Conservation (phyloP, 2,797 vertebrate genomes). For the Dendrocincla fuliginosa region DNA sequence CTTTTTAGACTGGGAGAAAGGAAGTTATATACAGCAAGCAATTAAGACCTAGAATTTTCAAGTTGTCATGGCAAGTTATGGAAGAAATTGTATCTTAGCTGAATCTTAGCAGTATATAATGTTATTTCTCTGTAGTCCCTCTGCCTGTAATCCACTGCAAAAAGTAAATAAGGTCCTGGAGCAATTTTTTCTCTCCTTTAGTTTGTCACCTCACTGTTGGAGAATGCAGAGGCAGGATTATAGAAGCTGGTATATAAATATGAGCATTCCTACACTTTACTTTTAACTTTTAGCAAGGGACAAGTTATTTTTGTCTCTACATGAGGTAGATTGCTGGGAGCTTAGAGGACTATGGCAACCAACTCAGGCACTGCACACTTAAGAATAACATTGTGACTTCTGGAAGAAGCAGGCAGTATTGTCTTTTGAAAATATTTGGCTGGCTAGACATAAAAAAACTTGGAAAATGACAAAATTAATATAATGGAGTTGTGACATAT, state of each 20-base stretch:
- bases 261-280: not conserved
- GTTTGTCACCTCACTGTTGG: not conserved
- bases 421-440: not conserved
- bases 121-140: not conserved
- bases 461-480: not conserved
- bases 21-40: constrained; percentile 19
- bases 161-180: not conserved
- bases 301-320: not conserved
- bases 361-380: not conserved
- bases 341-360: not conserved
- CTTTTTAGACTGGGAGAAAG: not conserved
- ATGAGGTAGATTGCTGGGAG: not conserved
- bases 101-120: not conserved
- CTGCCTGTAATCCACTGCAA: not conserved
- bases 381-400: not conserved
- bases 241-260: not conserved
- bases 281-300: not conserved
- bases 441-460: not conserved
- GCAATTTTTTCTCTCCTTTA: not conserved
- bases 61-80: constrained; percentile 4
- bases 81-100: not conserved
- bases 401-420: not conserved
- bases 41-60: constrained; percentile 43
- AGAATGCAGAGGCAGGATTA: not conserved
- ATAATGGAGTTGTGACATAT: not conserved